phyloP scores from a whole-genome alignment of 2,797 vertebrate genomes.

The Rallus crepitans region DNA sequence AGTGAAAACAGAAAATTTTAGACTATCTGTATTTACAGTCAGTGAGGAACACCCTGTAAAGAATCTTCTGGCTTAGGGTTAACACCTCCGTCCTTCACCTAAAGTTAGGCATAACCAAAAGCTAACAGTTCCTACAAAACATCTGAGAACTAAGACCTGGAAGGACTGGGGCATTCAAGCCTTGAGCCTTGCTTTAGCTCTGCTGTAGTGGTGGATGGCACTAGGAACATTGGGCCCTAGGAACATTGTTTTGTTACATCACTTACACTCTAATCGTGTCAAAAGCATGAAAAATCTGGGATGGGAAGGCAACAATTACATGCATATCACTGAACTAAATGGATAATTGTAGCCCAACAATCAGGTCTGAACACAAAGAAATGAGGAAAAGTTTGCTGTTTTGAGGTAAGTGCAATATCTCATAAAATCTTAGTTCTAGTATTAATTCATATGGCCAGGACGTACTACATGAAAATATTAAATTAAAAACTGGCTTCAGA shows the following conservation, averaged over 20 bases:
- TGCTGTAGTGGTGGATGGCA: not conserved
- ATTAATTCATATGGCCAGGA: not conserved
- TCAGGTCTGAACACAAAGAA: not conserved
- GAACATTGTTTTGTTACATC: not conserved
- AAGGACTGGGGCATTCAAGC: not conserved
- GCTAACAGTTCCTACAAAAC: not conserved
- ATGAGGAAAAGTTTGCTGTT: not conserved
- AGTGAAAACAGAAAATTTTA: not conserved
- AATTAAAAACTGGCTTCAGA: not conserved
- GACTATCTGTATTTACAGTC: not conserved
- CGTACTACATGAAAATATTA: not conserved
- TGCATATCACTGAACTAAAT: not conserved
- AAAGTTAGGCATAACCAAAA: not conserved
- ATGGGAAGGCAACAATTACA: not conserved
- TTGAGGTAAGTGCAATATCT: not conserved
- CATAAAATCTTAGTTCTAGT: not conserved
- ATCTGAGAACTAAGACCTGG: not conserved
- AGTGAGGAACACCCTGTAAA: not conserved
- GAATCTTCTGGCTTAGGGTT: not conserved
- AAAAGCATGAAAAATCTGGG: not conserved
- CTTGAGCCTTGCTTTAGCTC: not conserved
- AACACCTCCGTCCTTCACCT: not conserved
- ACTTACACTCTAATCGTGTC: not conserved
- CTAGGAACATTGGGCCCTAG: not conserved
- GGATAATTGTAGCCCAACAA: not conserved